Evolutionary conservation across 2,797 vertebrate species (phyloP), one percentile per base, ranked within the genome.

Genomic region (Glossophaga mutica): DNA sequence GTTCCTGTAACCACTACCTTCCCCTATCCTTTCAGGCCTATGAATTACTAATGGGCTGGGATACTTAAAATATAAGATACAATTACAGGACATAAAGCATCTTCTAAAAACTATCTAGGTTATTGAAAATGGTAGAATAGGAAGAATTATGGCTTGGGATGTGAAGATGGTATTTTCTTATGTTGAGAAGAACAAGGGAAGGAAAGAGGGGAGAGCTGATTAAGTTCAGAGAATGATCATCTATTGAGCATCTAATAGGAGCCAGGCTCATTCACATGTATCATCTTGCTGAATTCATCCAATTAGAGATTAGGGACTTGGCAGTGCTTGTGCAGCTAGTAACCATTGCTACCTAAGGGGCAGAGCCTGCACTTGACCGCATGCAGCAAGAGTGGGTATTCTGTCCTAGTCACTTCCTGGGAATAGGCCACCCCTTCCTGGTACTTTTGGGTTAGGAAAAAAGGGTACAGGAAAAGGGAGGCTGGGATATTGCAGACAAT

Each of bases 31-130:
- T 77, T 73, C 50, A 85, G 21, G n/a, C 16, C 42, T 48, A 55
- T 87, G 32, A 78, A 78, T 82, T 81, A 39, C 78, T 44, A 76
- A 79, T 73, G 70, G 29, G n/a, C 65, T 48, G 42, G 78, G 70
- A 65, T 70, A 83, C 21, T 83, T 92, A 87, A 96, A 74, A 57
- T 73, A n/a, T 52, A 79, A 89, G 92, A 48, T 73, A 68, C 24
- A 44, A 50, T 87, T 74, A 84, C 0, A 71, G 46, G 18, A 37
- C 14, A 34, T 44, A 76, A 82, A 34, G 19, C 82, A 74, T 88
- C 12, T 4, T 90, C 76, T 79, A 44, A 83, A 85, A 93, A 39
- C 37, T 67, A 44, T 48, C n/a, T 39, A 42, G 39, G 22, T 42
- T 79, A 48, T 57, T 82, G 32, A 87, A 42, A 79, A 34, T 46